Conservation (phyloP, 2,113 vertebrate species). For the Osmerus eperlanus region DNA sequence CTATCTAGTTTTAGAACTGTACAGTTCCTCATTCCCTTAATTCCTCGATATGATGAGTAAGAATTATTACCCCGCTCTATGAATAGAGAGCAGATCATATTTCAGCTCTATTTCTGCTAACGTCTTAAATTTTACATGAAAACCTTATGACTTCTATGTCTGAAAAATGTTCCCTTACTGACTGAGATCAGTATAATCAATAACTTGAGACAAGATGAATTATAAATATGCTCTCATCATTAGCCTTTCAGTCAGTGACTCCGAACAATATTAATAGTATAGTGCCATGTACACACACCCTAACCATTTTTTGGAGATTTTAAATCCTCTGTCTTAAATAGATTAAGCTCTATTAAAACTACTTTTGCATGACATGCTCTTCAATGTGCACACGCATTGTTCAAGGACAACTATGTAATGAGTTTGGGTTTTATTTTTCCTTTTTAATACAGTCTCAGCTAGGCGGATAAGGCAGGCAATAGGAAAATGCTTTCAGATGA, state of each 20-base stretch:
- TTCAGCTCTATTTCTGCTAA: conserved; percentile 56
- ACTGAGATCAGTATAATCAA: conserved; percentile 49
- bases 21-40: conserved; percentile 11
- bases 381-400: conserved; percentile 14
- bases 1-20: no score
- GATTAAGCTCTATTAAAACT: conserved; percentile 32
- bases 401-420: conserved; percentile 25
- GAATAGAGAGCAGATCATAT: conserved; percentile 53
- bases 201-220: conserved; percentile 37
- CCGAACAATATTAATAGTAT: conserved; percentile 12
- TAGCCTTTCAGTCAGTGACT: conserved; percentile 8
- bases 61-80: conserved; percentile 28
- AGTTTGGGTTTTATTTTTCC: conserved; percentile 6
- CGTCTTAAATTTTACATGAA: conserved; percentile 51
- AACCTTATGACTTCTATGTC: conserved; percentile 41
- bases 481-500: conserved; percentile 16
- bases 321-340: conserved; percentile 19
- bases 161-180: conserved; percentile 31
- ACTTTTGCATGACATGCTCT: conserved; percentile 21
- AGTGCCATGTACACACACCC: conserved; percentile 2
- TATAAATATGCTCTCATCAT: conserved; percentile 21
- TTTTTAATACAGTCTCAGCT: conserved; percentile 14
- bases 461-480: conserved; percentile 14
- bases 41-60: conserved; percentile 48
- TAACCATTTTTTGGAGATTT: conserved; percentile 12